A percentile compares a stretch with the other conserved stretches of the same genome.
Conservation (phyloP, 2,113 vertebrate species). For the Calidris pygmaea region DNA sequence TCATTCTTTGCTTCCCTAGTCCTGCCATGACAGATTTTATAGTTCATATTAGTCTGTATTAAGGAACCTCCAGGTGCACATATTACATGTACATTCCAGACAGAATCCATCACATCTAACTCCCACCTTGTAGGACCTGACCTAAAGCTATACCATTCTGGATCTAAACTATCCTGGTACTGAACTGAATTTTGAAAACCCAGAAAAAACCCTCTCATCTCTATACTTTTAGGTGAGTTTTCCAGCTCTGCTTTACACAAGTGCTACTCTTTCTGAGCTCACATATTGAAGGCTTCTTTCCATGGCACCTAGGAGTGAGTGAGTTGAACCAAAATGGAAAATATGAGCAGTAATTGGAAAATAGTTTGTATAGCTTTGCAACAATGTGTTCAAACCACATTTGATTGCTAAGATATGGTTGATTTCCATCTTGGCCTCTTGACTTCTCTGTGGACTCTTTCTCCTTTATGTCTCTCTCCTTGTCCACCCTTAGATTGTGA, state of each 20-base stretch:
- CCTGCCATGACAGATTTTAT: background rate
- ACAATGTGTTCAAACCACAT: background rate
- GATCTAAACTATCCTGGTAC: background rate
- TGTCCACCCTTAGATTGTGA: slow-evolving; percentile 50
- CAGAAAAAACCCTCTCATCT: background rate
- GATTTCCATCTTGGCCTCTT: slow-evolving; percentile 2
- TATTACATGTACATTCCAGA: background rate
- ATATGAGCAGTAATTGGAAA: background rate
- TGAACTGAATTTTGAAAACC: background rate
- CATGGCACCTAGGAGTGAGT: background rate
- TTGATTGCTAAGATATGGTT: background rate
- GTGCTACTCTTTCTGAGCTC: background rate
- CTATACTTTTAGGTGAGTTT: background rate
- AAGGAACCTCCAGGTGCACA: background rate
- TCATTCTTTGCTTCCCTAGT: background rate
- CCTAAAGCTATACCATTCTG: background rate
- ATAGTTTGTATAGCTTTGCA: background rate
- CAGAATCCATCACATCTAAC: background rate
- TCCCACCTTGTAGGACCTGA: background rate
- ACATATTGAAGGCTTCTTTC: background rate
- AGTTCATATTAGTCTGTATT: background rate
- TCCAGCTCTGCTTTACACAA: background rate
- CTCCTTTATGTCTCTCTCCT: background rate
- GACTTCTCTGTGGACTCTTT: background rate
- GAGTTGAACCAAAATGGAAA: background rate